These are phyloP conservation scores for Urocynchramus pylzowi DNA, from an alignment of 2,113 vertebrate genomes.

Conservation along the genomic window DNA sequence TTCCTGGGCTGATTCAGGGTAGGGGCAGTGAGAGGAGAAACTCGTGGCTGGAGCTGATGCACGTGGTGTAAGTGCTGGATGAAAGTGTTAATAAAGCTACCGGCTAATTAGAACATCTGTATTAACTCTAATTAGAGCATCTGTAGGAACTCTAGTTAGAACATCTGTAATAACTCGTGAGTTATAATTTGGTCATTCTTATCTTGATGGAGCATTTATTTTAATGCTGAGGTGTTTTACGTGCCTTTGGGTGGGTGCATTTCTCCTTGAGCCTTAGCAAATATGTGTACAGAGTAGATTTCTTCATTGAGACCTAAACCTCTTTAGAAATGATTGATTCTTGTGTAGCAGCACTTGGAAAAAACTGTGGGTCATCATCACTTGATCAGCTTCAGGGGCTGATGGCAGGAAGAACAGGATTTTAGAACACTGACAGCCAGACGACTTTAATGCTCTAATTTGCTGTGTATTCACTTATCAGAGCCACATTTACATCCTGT, in stretches of 20 bases:
- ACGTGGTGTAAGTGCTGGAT: neutral
- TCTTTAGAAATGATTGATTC: neutral
- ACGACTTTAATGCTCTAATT: neutral
- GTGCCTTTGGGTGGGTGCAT: neutral
- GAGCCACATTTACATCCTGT: neutral
- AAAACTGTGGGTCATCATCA: neutral
- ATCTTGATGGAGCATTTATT: neutral
- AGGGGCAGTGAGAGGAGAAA: neutral
- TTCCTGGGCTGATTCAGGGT: neutral
- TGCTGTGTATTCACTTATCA: neutral
- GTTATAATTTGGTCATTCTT: neutral
- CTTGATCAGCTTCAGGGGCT: neutral
- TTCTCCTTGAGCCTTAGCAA: neutral
- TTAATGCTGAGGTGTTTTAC: neutral
- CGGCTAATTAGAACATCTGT: neutral
- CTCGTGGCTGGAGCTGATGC: neutral
- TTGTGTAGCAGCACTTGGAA: neutral
- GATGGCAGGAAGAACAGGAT: neutral
- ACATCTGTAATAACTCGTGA: neutral
- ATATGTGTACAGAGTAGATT: rapidly evolving
- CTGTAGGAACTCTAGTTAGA: neutral
- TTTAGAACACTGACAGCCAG: neutral
- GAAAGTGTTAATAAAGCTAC: neutral
- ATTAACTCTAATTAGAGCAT: neutral
- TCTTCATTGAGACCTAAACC: neutral